A percentile compares a stretch with the other conserved stretches of the same genome.
Conservation (phyloP, 64 coral and sea anemone species). For the Dendronephthya gigantea region DNA sequence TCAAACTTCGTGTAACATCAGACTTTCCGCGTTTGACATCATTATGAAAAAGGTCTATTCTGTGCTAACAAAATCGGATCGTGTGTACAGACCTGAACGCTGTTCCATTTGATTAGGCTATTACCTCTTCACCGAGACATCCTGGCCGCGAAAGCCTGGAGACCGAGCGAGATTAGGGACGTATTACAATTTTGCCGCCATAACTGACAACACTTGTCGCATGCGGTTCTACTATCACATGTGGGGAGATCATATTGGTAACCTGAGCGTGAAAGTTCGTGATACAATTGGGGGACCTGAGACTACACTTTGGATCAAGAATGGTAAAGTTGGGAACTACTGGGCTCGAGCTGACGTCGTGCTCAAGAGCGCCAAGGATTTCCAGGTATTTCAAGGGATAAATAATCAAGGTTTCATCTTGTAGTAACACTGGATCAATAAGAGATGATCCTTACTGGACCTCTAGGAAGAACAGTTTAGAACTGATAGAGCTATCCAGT, state of each 20-base stretch:
- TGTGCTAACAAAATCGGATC: too few relatives aligned
- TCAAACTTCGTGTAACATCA: too few relatives aligned
- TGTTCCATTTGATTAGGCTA: constrained; percentile 42
- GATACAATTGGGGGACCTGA: constrained; percentile 78
- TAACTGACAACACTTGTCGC: constrained; percentile 41
- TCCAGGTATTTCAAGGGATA: constrained; percentile 61
- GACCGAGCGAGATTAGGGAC: constrained; percentile 79
- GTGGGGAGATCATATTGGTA: constrained; percentile 70
- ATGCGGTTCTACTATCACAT: constrained; percentile 88
- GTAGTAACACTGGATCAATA: background rate
- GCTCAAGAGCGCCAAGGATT: constrained; percentile 51
- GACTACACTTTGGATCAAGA: constrained; percentile 41
- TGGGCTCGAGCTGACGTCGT: constrained; percentile 68
- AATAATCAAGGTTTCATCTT: background rate
- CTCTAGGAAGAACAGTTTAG: too few relatives aligned
- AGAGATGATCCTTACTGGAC: background rate
- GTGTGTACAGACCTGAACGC: too few relatives aligned
- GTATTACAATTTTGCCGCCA: constrained; percentile 32
- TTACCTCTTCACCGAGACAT: constrained; percentile 74
- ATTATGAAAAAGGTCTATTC: too few relatives aligned
- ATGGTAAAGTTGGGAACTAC: constrained; percentile 79
- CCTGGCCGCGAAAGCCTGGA: constrained; percentile 64
- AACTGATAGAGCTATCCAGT: too few relatives aligned
- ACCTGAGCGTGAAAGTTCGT: constrained; percentile 72
- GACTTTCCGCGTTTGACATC: too few relatives aligned